phyloP scores from a whole-genome alignment of 2,797 vertebrate species.

The Hybognathus amarus region DNA sequence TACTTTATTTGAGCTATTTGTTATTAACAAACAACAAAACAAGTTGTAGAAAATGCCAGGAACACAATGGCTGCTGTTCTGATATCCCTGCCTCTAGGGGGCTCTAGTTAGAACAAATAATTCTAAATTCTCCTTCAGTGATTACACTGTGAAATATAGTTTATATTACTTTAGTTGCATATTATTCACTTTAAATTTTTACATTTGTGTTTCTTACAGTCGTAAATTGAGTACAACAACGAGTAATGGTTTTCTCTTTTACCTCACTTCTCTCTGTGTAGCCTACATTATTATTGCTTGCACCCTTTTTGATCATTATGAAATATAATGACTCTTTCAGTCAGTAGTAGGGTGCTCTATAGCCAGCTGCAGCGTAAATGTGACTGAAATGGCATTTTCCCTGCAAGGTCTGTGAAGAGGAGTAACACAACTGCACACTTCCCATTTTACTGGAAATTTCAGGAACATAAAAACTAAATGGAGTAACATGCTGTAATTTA shows the following conservation, averaged over 20 bases:
- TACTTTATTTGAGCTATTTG: background rate
- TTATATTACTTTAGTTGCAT: background rate
- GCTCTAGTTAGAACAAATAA: slow-evolving; percentile 28
- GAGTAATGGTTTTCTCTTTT: background rate
- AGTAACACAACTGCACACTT: slow-evolving; percentile 21
- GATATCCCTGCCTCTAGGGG: slow-evolving; percentile 35
- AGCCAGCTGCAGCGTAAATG: slow-evolving; percentile 39
- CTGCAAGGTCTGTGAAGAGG: slow-evolving; percentile 22
- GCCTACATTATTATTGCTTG: background rate
- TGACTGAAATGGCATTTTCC: slow-evolving; percentile 12
- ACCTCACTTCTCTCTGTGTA: background rate
- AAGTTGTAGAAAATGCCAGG: background rate
- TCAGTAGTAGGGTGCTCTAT: slow-evolving; percentile 59
- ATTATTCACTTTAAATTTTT: background rate
- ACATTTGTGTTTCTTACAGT: background rate
- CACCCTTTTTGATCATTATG: background rate
- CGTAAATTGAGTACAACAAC: background rate
- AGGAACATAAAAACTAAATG: slow-evolving; percentile 25
- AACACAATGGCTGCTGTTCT: slow-evolving; percentile 4
- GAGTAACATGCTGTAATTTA: slow-evolving; percentile 36
- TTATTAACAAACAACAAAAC: background rate
- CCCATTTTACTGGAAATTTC: slow-evolving; percentile 26
- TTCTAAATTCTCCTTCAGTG: background rate
- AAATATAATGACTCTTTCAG: background rate
- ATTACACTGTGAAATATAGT: background rate